Conservation (phyloP, 2,888 invertebrate genomes). For the Megaustenia siamemsis region DNA sequence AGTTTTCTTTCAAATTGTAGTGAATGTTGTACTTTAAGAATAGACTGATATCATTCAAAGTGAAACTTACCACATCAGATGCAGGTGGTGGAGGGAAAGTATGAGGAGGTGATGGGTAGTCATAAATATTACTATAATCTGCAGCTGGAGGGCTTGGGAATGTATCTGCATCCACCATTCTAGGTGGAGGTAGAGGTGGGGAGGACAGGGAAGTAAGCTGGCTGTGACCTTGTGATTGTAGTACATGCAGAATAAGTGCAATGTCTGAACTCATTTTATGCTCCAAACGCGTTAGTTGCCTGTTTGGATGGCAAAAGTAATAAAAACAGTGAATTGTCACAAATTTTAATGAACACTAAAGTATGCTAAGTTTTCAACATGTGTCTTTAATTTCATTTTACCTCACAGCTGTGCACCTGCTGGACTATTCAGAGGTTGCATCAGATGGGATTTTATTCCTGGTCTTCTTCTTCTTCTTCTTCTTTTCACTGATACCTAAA, state of each 20-base stretch:
- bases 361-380: too few species aligned
- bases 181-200: constrained; percentile 56
- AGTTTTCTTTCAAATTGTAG: too few species aligned
- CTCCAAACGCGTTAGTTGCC: constrained; percentile 77
- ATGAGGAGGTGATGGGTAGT: constrained; percentile 60
- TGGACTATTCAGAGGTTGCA: too few species aligned
- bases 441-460: too few species aligned
- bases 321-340: too few species aligned
- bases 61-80: constrained; percentile 52
- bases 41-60: too few species aligned
- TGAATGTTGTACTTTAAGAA: too few species aligned
- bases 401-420: too few species aligned
- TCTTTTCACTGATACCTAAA: too few species aligned
- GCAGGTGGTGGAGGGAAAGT: constrained; percentile 57
- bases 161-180: constrained; percentile 57
- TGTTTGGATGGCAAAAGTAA: constrained; percentile 53
- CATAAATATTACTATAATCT: constrained; percentile 59
- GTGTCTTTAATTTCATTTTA: too few species aligned
- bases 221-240: constrained; percentile 66
- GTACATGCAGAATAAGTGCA: constrained; percentile 76
- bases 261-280: constrained; percentile 78
- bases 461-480: too few species aligned
- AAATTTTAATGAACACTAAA: too few species aligned
- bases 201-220: constrained; percentile 46
- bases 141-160: constrained; percentile 60